Percentiles rank a stretch among this genome's conserved stretches.
Conservation (phyloP, 2,113 vertebrate genomes). For the Mesoclemmys tuberculata region DNA sequence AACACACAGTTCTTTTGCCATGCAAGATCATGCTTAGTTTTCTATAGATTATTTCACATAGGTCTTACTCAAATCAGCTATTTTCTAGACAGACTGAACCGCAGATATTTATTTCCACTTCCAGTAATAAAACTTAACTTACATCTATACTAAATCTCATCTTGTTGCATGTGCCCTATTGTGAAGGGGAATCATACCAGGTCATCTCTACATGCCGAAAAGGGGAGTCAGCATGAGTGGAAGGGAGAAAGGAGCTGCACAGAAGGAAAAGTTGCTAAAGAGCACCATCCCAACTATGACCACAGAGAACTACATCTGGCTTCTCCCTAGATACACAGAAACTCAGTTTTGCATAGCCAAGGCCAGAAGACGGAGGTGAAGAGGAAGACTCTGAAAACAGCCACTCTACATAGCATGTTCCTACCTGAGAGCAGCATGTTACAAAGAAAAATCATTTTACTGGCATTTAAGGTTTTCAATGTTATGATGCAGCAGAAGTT, state of each 20-base stretch:
- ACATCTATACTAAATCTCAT: neutral
- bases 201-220: conserved; percentile 33
- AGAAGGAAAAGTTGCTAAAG: neutral
- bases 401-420: neutral
- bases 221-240: conserved; percentile 10
- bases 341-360: neutral
- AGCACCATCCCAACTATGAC: neutral
- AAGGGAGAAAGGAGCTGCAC: neutral
- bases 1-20: neutral
- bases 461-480: neutral
- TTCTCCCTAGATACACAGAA: neutral
- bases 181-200: conserved; percentile 20
- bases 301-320: neutral
- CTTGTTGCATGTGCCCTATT: neutral
- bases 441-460: neutral
- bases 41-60: neutral
- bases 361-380: neutral
- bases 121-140: neutral
- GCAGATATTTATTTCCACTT: neutral
- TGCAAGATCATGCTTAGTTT: neutral
- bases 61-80: neutral
- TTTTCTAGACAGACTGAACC: neutral
- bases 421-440: neutral
- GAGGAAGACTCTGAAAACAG: neutral
- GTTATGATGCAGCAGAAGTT: neutral